These are phyloP conservation scores for Geophilus truncorum DNA, from an alignment of 2,888 invertebrate genomes.

Conservation along the genomic window DNA sequence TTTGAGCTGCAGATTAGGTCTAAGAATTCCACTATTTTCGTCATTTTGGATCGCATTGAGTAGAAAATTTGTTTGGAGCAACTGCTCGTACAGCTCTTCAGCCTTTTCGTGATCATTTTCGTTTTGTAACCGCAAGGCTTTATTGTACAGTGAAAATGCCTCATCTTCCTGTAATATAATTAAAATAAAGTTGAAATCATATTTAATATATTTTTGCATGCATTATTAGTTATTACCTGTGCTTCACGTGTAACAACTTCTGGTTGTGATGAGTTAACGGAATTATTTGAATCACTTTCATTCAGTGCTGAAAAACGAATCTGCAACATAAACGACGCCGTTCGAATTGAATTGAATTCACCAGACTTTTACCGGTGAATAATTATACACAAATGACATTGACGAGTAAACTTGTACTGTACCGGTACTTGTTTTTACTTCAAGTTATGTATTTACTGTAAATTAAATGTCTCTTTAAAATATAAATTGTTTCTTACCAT, in stretches of 20 bases:
- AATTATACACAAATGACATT: too few relatives aligned
- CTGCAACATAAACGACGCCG: neutral
- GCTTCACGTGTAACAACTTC: conserved; percentile 37
- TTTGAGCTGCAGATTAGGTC: conserved; percentile 29
- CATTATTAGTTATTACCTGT: conserved; percentile 20
- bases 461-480: too few relatives aligned
- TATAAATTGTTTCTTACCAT: neutral
- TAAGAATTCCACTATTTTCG: conserved; percentile 42
- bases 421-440: too few relatives aligned
- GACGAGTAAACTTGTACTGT: too few relatives aligned
- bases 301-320: conserved; percentile 32
- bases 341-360: too few relatives aligned
- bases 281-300: neutral
- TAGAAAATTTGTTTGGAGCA: conserved; percentile 49
- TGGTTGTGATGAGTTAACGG: conserved; percentile 23
- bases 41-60: conserved; percentile 50
- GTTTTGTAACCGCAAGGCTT: conserved; percentile 65
- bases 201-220: neutral
- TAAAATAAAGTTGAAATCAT: neutral
- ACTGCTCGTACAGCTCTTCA: conserved; percentile 60
- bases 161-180: conserved; percentile 64
- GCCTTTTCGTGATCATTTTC: conserved; percentile 63
- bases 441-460: too few relatives aligned
- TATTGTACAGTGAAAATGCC: conserved; percentile 70
- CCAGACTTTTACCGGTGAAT: too few relatives aligned